Evolutionary conservation across 2,888 invertebrate genomes (phyloP).

Genomic region (Biston betularia): DNA sequence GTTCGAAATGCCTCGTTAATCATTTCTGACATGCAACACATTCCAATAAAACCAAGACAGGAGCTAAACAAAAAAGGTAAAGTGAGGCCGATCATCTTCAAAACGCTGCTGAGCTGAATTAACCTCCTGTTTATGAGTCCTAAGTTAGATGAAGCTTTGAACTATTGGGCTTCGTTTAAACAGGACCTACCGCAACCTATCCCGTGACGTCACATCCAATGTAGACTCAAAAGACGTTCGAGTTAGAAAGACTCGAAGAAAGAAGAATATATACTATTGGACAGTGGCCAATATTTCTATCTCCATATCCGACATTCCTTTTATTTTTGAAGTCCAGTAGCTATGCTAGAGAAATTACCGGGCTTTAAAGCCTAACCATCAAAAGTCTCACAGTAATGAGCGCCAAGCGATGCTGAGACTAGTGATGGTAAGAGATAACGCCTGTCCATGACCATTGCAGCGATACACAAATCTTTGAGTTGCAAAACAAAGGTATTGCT

Average conservation of each 20-base stretch:
- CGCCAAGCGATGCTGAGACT: too few species aligned
- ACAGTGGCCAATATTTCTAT: neutral
- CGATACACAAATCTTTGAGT: too few species aligned
- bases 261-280: neutral
- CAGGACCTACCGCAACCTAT: conserved; percentile 24
- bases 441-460: too few species aligned
- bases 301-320: neutral
- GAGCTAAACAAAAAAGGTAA: neutral
- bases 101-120: neutral
- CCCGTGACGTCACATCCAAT: neutral
- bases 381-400: too few species aligned
- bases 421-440: too few species aligned
- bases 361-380: too few species aligned
- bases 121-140: neutral
- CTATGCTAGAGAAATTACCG: too few species aligned
- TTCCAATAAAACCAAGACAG: neutral
- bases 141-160: neutral
- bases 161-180: neutral
- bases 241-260: neutral
- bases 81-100: too few species aligned
- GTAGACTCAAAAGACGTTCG: neutral
- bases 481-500: too few species aligned
- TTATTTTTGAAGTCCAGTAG: neutral
- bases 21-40: conserved; percentile 8
- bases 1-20: conserved; percentile 5